Percentiles rank a stretch among this genome's conserved stretches.
These are phyloP conservation scores for Rhinolophus ferrumequinum DNA, from an alignment of 2,113 vertebrate species.

Conservation along the genomic window DNA sequence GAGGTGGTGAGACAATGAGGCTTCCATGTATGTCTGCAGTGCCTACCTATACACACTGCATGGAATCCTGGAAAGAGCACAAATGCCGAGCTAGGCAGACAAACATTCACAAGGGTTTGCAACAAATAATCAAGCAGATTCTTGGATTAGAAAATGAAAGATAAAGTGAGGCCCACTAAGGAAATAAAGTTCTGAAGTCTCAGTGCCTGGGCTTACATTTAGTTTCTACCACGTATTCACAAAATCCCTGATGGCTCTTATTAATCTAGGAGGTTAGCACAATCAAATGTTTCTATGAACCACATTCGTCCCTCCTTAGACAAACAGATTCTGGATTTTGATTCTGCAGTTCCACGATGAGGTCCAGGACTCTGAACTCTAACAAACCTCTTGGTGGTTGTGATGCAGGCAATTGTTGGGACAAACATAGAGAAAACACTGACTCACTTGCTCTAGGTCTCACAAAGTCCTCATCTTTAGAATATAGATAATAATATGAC, in stretches of 20 bases:
- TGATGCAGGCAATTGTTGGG: not conserved
- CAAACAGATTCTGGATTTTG: not conserved
- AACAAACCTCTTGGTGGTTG: not conserved
- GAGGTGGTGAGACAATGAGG: not conserved
- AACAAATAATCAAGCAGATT: not conserved
- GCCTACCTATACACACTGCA: not conserved
- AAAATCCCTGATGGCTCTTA: not conserved
- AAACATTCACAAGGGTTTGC: not conserved
- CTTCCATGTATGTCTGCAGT: not conserved
- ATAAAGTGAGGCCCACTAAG: not conserved
- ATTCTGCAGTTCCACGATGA: not conserved
- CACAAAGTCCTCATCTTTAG: not conserved
- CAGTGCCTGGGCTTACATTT: not conserved
- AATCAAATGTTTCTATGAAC: not conserved
- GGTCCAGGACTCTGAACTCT: not conserved
- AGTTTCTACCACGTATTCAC: not conserved
- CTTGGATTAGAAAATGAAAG: not conserved
- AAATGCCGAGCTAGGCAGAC: not conserved
- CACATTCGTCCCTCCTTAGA: not conserved
- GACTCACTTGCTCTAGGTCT: not conserved
- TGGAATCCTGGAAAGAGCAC: not conserved
- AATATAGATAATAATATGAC: not conserved
- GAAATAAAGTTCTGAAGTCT: not conserved
- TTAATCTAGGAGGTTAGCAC: not conserved
- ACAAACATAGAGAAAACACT: not conserved